Percentiles rank a stretch among this genome's conserved stretches.
Conservation (phyloP, 2,888 invertebrate genomes). For the Tetragonisca angustula region DNA sequence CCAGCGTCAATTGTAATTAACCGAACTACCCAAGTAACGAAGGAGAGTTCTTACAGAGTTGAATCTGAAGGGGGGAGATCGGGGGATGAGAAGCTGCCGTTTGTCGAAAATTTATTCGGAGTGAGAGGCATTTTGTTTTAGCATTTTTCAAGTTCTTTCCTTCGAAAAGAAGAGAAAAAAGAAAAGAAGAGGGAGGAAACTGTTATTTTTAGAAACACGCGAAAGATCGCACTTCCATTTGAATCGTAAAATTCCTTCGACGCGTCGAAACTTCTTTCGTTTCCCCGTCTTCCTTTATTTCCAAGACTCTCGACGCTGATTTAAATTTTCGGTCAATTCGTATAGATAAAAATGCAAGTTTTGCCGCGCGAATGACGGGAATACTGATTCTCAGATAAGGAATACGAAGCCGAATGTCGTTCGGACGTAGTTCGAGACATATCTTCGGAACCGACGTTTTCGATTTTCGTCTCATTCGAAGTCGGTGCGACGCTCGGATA, state of each 20-base stretch:
- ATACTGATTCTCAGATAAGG: conserved; percentile 33
- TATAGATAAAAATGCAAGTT: conserved; percentile 34
- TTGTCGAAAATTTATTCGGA: no score
- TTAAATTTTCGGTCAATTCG: conserved; percentile 33
- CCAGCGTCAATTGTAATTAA: conserved; percentile 19
- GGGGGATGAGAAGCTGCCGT: not conserved
- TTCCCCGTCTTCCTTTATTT: no score
- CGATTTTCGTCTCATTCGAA: conserved; percentile 48
- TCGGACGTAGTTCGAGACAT: conserved; percentile 13
- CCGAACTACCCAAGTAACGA: not conserved
- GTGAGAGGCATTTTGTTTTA: no score
- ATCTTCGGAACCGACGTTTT: conserved; percentile 22
- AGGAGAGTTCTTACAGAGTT: not conserved
- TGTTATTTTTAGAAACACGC: not conserved
- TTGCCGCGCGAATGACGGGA: conserved; percentile 29
- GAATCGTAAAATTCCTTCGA: not conserved
- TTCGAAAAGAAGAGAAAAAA: no score
- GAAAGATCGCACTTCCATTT: not conserved
- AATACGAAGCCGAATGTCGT: conserved; percentile 14
- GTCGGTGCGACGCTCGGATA: conserved; percentile 40
- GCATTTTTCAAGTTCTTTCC: no score
- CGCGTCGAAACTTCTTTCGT: not conserved
- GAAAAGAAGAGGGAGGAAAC: no score
- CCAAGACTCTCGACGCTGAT: not conserved
- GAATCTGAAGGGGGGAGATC: not conserved